Evolutionary conservation across 2,888 invertebrate genomes (phyloP).

Genomic region (Clostera curtula): DNA sequence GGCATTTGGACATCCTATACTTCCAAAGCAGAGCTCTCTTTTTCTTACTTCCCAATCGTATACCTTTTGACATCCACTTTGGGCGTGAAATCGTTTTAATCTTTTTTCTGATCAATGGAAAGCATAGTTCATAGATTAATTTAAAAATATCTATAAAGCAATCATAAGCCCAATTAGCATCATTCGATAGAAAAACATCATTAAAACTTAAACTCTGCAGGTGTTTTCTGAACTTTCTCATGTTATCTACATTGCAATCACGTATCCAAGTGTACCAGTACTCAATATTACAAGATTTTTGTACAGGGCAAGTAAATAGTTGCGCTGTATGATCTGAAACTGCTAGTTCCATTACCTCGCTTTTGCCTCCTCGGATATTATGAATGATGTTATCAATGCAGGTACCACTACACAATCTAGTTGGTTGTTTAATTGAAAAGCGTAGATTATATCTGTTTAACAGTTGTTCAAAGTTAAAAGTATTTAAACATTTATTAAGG

Average conservation of each 20-base stretch:
- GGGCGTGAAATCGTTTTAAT: background rate
- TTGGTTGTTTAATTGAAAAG: background rate
- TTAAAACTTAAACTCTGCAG: background rate
- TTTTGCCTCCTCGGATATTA: background rate
- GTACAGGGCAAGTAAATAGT: background rate
- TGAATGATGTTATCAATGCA: conserved; percentile 2
- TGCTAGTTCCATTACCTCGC: too few species aligned
- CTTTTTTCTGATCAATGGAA: conserved; percentile 4
- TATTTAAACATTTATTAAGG: background rate
- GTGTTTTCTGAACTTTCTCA: conserved; percentile 1
- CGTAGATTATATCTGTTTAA: background rate
- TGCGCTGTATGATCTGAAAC: conserved; percentile 2
- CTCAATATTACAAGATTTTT: conserved; percentile 1
- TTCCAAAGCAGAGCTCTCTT: conserved; percentile 4
- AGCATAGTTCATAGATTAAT: conserved; percentile 5
- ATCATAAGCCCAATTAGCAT: conserved; percentile 4
- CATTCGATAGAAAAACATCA: background rate
- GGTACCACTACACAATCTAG: background rate
- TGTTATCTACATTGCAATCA: conserved; percentile 1
- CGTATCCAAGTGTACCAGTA: conserved; percentile 1
- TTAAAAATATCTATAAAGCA: conserved; percentile 1
- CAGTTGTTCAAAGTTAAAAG: conserved; percentile 1
- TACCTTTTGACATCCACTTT: conserved; percentile 4
- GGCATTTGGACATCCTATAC: conserved; percentile 1
- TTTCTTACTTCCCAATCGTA: conserved; percentile 1